Evolutionary conservation across 1,140 invertebrate species (phyloP).

Genomic region (Bombus waltoni): DNA sequence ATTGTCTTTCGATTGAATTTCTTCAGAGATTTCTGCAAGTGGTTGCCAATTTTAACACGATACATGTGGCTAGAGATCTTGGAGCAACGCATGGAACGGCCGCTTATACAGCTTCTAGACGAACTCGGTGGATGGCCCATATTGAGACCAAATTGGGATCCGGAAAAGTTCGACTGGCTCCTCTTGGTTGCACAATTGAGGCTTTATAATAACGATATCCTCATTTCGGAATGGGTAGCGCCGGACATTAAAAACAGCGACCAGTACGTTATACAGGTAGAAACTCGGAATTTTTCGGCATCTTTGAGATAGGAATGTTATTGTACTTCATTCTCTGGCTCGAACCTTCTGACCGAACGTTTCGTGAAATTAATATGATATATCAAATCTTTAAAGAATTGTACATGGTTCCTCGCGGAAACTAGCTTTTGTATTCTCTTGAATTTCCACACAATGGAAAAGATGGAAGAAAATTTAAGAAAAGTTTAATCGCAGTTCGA

Average conservation of each 20-base stretch:
- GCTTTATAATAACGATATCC: conserved; percentile 92
- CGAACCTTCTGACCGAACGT: not conserved
- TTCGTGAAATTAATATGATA: not conserved
- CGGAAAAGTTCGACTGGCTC: conserved; percentile 88
- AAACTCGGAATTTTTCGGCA: not conserved
- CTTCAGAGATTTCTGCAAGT: not conserved
- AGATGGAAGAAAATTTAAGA: not conserved
- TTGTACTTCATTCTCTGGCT: not conserved
- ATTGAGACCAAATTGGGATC: conserved; percentile 86
- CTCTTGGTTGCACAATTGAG: conserved; percentile 89
- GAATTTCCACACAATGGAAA: too few species aligned
- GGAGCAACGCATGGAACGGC: conserved; percentile 87
- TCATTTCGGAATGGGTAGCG: conserved; percentile 93
- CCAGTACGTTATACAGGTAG: conserved; percentile 91
- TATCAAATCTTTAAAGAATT: not conserved
- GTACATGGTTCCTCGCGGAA: not conserved
- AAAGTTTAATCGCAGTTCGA: conserved; percentile 86
- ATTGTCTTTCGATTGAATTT: conserved; percentile 22
- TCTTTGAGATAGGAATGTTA: not conserved
- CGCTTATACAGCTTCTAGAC: conserved; percentile 88
- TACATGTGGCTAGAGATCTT: conserved; percentile 83
- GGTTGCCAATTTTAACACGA: conserved; percentile 19
- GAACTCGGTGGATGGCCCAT: conserved; percentile 94
- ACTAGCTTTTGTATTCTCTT: too few species aligned
- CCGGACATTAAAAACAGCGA: conserved; percentile 95